A percentile compares a stretch with the other conserved stretches of the same genome.
These are phyloP conservation scores for Leucosticte australis DNA, from an alignment of 2,113 vertebrate genomes.

Conservation along the genomic window DNA sequence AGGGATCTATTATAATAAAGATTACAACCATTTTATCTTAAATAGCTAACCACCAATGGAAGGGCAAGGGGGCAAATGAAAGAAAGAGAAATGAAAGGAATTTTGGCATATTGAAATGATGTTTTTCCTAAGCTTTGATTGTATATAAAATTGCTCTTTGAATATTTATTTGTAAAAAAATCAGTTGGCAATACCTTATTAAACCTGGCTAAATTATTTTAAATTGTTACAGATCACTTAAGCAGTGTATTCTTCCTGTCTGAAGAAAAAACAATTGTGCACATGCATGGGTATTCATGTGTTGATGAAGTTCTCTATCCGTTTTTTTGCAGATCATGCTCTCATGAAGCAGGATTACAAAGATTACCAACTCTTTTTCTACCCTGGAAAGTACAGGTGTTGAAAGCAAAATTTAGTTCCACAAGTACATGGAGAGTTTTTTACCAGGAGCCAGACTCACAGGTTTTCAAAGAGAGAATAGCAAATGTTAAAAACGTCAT, in stretches of 20 bases:
- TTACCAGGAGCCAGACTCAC: background rate
- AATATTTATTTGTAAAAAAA: conserved; percentile 34
- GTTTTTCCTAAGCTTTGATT: conserved; percentile 12
- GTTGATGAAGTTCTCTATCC: background rate
- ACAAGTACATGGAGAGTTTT: background rate
- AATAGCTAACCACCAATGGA: conserved; percentile 21
- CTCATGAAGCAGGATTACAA: background rate
- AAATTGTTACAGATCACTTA: background rate
- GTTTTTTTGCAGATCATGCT: background rate
- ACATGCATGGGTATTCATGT: background rate
- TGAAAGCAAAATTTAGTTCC: background rate
- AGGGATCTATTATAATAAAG: conserved; percentile 8
- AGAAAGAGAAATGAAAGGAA: background rate
- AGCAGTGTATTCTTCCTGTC: background rate
- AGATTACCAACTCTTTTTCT: background rate
- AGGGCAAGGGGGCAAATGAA: background rate
- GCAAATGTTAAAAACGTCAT: background rate
- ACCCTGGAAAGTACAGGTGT: background rate
- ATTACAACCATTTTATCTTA: conserved; percentile 30
- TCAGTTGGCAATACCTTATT: conserved; percentile 18
- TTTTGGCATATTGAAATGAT: background rate
- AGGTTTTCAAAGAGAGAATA: background rate
- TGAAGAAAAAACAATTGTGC: background rate
- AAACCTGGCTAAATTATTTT: conserved; percentile 53
- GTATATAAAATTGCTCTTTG: conserved; percentile 18